phyloP scores from a whole-genome alignment of 2,888 invertebrate species.

The Pandemis heparana region DNA sequence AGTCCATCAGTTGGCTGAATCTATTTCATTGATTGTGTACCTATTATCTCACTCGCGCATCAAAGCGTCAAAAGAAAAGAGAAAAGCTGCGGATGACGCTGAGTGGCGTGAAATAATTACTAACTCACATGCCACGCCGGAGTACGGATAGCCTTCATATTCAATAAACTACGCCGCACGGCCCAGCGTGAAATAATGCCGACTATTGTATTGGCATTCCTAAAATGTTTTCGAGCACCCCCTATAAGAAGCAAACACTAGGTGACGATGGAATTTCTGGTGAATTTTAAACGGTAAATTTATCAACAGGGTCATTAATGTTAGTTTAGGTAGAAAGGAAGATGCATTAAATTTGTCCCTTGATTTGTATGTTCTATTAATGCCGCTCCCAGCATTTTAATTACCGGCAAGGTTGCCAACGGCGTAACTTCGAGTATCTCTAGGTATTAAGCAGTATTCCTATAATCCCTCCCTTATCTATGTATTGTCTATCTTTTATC shows the following conservation, averaged over 20 bases:
- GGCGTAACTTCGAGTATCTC: too few species aligned
- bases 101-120: conserved; percentile 34
- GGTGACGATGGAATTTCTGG: neutral
- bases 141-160: neutral
- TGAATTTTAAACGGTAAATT: neutral
- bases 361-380: too few species aligned
- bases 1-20: neutral
- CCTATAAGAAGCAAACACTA: neutral
- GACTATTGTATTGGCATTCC: conserved; percentile 26
- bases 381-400: too few species aligned
- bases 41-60: conserved; percentile 21
- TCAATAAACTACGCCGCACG: conserved; percentile 30
- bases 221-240: conserved; percentile 1
- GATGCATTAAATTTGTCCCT: neutral
- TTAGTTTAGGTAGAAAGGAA: neutral
- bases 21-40: neutral
- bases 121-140: conserved; percentile 7
- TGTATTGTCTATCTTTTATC: too few species aligned
- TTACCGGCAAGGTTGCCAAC: too few species aligned
- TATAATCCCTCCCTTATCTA: too few species aligned
- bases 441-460: too few species aligned
- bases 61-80: conserved; percentile 19
- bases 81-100: conserved; percentile 23
- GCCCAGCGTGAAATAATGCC: conserved; percentile 22
- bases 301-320: neutral